phyloP scores from a whole-genome alignment of 2,888 invertebrate genomes.

The Synergus umbraculus region DNA sequence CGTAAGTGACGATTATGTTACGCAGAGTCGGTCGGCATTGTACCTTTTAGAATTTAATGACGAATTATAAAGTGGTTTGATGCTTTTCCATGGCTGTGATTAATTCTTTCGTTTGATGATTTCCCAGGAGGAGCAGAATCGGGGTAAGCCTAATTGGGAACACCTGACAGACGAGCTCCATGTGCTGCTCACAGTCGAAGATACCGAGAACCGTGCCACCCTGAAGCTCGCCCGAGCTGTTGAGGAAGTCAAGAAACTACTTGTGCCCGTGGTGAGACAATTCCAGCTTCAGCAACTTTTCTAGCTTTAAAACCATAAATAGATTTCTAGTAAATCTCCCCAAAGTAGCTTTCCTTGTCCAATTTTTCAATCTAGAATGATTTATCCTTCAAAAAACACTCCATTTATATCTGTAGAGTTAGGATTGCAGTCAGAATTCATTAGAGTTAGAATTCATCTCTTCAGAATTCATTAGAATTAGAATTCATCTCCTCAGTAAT shows the following conservation, averaged over 20 bases:
- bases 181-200: conserved; percentile 98
- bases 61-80: neutral
- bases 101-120: conserved; percentile 46
- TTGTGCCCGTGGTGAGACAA: conserved; percentile 90
- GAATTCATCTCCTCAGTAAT: conserved; percentile 6
- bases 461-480: neutral
- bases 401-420: neutral
- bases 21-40: neutral
- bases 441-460: neutral
- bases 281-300: conserved; percentile 64
- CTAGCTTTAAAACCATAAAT: conserved; percentile 14
- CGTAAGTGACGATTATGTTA: conserved; percentile 27
- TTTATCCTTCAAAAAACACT: neutral
- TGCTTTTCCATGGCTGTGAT: conserved; percentile 29
- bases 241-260: conserved; percentile 98
- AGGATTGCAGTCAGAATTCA: neutral
- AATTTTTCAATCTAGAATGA: neutral
- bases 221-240: conserved; percentile 96
- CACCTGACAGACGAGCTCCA: conserved; percentile 99
- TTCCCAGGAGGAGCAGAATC: conserved; percentile 96
- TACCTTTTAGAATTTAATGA: conserved; percentile 4
- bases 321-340: neutral
- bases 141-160: conserved; percentile 99
- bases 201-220: conserved; percentile 97
- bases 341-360: neutral